Evolutionary conservation across 2,113 vertebrate species (phyloP), one percentile per base, ranked within the genome.

Genomic region (Lepus europaeus): DNA sequence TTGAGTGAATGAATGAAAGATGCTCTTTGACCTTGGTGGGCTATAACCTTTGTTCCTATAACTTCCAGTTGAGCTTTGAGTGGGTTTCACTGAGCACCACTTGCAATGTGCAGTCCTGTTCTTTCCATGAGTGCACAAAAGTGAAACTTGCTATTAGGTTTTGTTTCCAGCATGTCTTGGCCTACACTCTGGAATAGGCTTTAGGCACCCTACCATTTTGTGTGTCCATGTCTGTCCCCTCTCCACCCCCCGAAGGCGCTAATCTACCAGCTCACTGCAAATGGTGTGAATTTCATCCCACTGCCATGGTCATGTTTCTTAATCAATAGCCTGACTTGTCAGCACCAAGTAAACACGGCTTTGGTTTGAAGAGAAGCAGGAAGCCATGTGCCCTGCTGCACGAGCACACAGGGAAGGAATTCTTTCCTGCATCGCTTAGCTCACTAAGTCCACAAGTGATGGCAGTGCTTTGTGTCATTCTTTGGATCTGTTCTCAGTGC

Each of bases 321-420:
- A 97, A 97, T 97, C 96, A 91, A 96, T 95, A 94, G 83, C 87
- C 84, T n/a, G 29, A 80, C 70, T 87, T 98, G 72, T 95, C 90
- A 95, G 69, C 93, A 85, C 79, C 83, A 10, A 73, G 86, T 78
- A 96, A 97, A 97, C 86, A 95, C 39, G 79, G 68, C 68, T 93
- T 96, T 93, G 68, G 64, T 91, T 81, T 45, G 74, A 72, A 84
- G 61, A 73, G 72, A 36, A 93, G 39, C 69, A 81, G 81, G 84
- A 53, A 77, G 39, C 69, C 49, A 68, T 70, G 79, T 49, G 36
- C 2, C 8, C 14, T 5, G 5, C 85, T 82, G 81, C 29, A 95
- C 69, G 93, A 78, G 13, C 49, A 25, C 14, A 29, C 2, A 5
- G 22, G 68, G 59, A 72, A 81, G 63, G 59, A 82, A 51, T 23